Evolutionary conservation across 1,140 invertebrate species (phyloP).

Genomic region (Drosophila subpulchrella): DNA sequence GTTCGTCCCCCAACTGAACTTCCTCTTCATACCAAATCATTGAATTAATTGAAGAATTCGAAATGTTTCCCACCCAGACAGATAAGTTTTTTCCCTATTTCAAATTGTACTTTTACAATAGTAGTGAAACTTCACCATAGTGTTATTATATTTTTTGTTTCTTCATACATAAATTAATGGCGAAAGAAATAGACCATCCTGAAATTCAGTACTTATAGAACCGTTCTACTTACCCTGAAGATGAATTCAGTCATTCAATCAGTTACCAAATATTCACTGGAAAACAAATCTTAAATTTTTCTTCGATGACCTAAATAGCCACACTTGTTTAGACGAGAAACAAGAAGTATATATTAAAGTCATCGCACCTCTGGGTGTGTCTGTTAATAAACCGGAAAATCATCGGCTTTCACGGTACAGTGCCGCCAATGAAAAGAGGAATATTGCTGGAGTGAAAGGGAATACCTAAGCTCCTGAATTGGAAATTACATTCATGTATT

Average conservation of each 20-base stretch:
- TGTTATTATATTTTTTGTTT: too few relatives aligned
- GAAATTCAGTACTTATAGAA: too few relatives aligned
- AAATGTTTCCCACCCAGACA: too few relatives aligned
- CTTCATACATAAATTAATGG: too few relatives aligned
- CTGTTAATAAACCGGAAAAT: slow-evolving; percentile 11
- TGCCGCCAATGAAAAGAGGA: background rate
- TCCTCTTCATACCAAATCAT: too few relatives aligned
- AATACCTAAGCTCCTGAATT: slow-evolving; percentile 17
- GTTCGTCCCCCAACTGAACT: too few relatives aligned
- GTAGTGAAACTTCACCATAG: too few relatives aligned
- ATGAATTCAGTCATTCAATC: background rate
- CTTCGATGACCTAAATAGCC: background rate
- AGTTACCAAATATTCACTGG: background rate
- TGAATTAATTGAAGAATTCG: too few relatives aligned
- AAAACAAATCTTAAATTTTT: background rate
- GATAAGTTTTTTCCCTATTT: too few relatives aligned
- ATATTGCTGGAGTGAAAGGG: background rate
- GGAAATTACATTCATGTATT: slow-evolving; percentile 64
- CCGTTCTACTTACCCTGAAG: background rate
- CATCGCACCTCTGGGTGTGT: background rate
- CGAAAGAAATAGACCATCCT: too few relatives aligned
- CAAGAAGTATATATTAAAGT: background rate
- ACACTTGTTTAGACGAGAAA: background rate
- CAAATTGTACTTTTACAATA: too few relatives aligned
- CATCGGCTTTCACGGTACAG: background rate